A percentile compares a stretch with the other conserved stretches of the same genome.
These are phyloP conservation scores for Danionella dracula DNA, from an alignment of 2,797 vertebrate species.

Conservation along the genomic window DNA sequence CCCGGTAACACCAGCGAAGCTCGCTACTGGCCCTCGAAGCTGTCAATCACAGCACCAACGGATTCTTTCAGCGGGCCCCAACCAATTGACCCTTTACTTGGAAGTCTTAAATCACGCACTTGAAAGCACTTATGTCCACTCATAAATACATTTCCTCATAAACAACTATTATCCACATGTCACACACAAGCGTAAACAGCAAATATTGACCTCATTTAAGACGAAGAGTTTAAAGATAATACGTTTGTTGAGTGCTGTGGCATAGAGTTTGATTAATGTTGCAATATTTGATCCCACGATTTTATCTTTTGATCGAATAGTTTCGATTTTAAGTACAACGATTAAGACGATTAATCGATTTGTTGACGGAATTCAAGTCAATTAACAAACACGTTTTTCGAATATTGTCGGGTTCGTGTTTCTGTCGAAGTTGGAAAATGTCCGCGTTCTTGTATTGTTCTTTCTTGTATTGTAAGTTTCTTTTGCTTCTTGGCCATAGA, in stretches of 20 bases:
- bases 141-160: neutral
- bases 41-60: constrained; percentile 73
- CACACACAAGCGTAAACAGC: neutral
- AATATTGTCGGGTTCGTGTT: too few relatives aligned
- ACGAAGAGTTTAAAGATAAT: neutral
- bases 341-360: too few relatives aligned
- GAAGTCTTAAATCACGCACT: constrained; percentile 50
- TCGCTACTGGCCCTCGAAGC: constrained; percentile 76
- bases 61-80: constrained; percentile 23
- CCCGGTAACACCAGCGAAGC: constrained; percentile 62
- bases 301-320: too few relatives aligned
- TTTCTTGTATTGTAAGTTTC: neutral
- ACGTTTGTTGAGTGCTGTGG: too few relatives aligned
- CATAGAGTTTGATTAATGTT: neutral
- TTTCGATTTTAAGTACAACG: too few relatives aligned
- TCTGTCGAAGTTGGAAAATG: neutral
- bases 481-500: neutral
- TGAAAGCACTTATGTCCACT: constrained; percentile 42
- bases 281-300: too few relatives aligned
- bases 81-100: constrained; percentile 37
- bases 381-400: too few relatives aligned
- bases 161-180: neutral
- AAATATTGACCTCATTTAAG: neutral
- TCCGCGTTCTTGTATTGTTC: constrained; percentile 4
- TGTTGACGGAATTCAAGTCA: too few relatives aligned